Evolutionary conservation across 2,888 invertebrate species (phyloP).

Genomic region (Pinctada fucata): DNA sequence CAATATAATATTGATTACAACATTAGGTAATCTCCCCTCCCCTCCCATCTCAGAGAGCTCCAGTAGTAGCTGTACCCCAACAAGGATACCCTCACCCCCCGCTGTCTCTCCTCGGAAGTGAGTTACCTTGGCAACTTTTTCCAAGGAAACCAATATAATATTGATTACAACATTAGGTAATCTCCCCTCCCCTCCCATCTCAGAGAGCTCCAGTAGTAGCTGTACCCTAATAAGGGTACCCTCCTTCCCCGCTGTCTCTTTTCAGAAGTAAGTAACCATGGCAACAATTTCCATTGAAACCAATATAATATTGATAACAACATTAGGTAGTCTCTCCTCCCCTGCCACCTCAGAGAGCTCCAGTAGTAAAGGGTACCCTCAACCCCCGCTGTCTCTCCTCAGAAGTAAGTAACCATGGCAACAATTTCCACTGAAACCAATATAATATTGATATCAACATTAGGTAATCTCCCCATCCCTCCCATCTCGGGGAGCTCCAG

Average conservation of each 20-base stretch:
- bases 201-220: constrained; percentile 38
- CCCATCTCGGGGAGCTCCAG: constrained; percentile 35
- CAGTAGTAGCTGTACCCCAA: background rate
- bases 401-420: constrained; percentile 34
- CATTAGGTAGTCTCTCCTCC: too few relatives aligned
- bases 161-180: too few relatives aligned
- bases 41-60: too few relatives aligned
- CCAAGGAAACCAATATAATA: too few relatives aligned
- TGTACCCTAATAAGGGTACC: constrained; percentile 38
- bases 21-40: too few relatives aligned
- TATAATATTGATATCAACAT: background rate
- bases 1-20: background rate
- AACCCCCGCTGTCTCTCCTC: constrained; percentile 35
- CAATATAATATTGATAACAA: background rate
- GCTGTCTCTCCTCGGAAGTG: constrained; percentile 38
- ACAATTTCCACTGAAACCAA: too few relatives aligned
- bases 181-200: too few relatives aligned
- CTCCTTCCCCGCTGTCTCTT: constrained; percentile 52
- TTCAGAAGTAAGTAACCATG: constrained; percentile 49
- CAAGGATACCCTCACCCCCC: background rate
- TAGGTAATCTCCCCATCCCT: too few relatives aligned
- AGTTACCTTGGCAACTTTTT: constrained; percentile 36
- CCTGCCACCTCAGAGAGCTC: too few relatives aligned
- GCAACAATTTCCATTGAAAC: too few relatives aligned
- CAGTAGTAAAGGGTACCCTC: constrained; percentile 6